These are phyloP conservation scores for Ascaphus truei DNA, from an alignment of 2,113 vertebrate species.

Conservation along the genomic window DNA sequence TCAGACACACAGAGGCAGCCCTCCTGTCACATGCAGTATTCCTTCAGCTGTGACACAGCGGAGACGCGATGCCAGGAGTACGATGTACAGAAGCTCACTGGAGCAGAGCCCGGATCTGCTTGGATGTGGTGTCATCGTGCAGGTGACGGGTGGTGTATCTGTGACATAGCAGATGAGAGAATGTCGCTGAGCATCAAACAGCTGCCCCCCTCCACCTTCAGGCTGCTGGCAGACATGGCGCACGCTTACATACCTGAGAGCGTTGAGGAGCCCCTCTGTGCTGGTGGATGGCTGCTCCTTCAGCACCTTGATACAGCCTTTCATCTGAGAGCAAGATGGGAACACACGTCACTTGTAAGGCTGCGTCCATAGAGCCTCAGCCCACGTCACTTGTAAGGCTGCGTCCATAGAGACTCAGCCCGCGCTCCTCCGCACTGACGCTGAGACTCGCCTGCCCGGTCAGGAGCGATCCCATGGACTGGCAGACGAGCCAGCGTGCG, in stretches of 20 bases:
- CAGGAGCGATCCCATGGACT: no score
- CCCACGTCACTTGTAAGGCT: no score
- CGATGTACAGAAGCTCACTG: slow-evolving; percentile 60
- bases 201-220: no score
- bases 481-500: no score
- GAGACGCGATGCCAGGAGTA: slow-evolving; percentile 3
- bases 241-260: slow-evolving; percentile 69
- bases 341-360: no score
- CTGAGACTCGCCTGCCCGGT: no score
- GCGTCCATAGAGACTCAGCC: no score
- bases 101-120: slow-evolving; percentile 89
- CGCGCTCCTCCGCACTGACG: no score
- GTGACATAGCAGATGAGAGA: neutral
- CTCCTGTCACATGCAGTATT: slow-evolving; percentile 8
- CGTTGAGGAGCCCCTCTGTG: slow-evolving; percentile 87
- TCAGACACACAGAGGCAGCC: neutral
- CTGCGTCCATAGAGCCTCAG: no score
- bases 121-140: slow-evolving; percentile 89
- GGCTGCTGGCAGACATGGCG: no score
- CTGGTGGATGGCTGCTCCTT: slow-evolving; percentile 91
- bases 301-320: slow-evolving; percentile 92
- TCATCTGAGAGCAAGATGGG: slow-evolving; percentile 75
- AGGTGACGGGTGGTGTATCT: slow-evolving; percentile 91
- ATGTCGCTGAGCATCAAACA: neutral
- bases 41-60: no score